A percentile compares a stretch with the other conserved stretches of the same genome.
phyloP scores from a whole-genome alignment of 2,797 vertebrate species.

The Artibeus lituratus region DNA sequence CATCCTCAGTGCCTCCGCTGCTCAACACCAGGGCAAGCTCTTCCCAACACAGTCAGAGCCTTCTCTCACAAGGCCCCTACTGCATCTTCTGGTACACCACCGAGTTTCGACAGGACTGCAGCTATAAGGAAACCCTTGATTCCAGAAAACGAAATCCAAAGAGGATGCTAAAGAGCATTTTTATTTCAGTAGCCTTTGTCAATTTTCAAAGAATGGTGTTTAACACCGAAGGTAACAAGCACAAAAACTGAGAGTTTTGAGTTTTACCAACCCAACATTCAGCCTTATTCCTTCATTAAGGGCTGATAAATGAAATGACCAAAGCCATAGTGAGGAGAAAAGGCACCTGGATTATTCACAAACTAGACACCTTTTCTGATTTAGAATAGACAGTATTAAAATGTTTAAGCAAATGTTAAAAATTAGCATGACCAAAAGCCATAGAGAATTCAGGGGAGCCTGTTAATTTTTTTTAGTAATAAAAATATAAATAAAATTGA shows the following conservation, averaged over 20 bases:
- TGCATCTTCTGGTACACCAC: not conserved
- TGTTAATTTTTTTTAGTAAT: not conserved
- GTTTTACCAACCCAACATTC: not conserved
- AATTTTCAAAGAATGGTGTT: not conserved
- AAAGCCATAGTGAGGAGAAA: not conserved
- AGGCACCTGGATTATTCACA: not conserved
- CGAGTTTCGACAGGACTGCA: conserved; percentile 20
- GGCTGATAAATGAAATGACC: not conserved
- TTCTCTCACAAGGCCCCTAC: not conserved
- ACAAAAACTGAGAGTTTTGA: conserved; percentile 17
- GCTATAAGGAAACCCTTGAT: conserved; percentile 20
- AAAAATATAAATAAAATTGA: conserved; percentile 36
- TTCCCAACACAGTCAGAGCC: not conserved
- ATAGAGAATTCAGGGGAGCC: not conserved
- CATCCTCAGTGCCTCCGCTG: not conserved
- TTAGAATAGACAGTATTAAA: conserved; percentile 29
- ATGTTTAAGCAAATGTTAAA: conserved; percentile 30
- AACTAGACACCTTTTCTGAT: not conserved
- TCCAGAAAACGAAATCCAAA: conserved; percentile 39
- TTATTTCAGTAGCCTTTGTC: conserved; percentile 36
- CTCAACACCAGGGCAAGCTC: not conserved
- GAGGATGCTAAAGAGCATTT: not conserved
- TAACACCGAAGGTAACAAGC: not conserved
- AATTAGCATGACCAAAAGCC: not conserved
- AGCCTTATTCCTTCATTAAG: not conserved